Evolutionary conservation across 2,888 invertebrate genomes (phyloP).

Genomic region (Gordius sp.): DNA sequence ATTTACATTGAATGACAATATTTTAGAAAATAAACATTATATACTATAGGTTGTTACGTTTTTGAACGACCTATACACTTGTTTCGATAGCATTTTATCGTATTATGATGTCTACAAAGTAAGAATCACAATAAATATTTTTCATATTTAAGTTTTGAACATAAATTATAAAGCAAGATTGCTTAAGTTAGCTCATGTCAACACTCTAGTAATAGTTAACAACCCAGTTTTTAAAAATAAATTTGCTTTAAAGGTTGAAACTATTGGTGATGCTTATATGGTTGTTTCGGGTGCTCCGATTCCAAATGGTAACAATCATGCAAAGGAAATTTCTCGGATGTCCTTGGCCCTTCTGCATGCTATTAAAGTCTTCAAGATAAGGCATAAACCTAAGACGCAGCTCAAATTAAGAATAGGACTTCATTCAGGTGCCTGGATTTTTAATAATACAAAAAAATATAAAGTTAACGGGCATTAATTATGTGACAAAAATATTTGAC

Average conservation of each 20-base stretch:
- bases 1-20: too few species aligned
- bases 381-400: conserved; percentile 60
- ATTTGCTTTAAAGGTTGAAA: conserved; percentile 34
- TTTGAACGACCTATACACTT: conserved; percentile 58
- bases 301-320: conserved; percentile 51
- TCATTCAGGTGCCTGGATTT: conserved; percentile 66
- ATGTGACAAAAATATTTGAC: too few species aligned
- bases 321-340: conserved; percentile 76
- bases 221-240: neutral
- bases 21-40: too few species aligned
- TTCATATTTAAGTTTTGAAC: too few species aligned
- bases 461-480: too few species aligned
- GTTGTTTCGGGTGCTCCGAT: conserved; percentile 54
- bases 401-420: conserved; percentile 69
- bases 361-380: conserved; percentile 49
- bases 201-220: neutral
- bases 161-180: too few species aligned
- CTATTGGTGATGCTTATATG: conserved; percentile 69
- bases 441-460: too few species aligned
- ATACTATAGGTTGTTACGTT: conserved; percentile 64
- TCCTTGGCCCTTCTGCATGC: conserved; percentile 56
- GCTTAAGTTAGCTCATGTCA: too few species aligned
- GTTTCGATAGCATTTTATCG: conserved; percentile 52
- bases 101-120: conserved; percentile 15
- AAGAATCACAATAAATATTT: too few species aligned